phyloP scores from a whole-genome alignment of 2,113 vertebrate genomes.

The Progne subis region DNA sequence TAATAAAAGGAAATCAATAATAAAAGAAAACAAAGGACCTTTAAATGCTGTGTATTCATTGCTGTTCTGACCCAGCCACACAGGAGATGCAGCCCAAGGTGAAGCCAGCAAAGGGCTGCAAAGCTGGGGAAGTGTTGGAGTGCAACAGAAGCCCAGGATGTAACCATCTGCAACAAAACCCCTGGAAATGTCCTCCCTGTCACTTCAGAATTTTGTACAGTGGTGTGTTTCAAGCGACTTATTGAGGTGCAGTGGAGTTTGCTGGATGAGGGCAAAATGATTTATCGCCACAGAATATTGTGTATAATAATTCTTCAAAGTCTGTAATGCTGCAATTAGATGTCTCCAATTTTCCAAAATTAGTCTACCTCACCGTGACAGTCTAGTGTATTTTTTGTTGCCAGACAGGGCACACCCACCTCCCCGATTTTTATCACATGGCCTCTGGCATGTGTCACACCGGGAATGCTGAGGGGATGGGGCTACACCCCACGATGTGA shows the following conservation, averaged over 20 bases:
- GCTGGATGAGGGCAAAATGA: not conserved
- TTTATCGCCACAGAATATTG: not conserved
- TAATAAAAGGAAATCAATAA: not conserved
- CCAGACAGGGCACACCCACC: not conserved
- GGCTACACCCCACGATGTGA: fast-evolving
- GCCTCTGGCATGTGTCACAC: not conserved
- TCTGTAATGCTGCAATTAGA: not conserved
- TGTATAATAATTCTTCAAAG: not conserved
- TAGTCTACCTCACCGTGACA: not conserved
- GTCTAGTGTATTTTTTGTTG: not conserved
- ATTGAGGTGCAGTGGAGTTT: not conserved
- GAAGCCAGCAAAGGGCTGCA: not conserved
- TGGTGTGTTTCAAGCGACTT: not conserved
- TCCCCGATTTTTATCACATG: not conserved
- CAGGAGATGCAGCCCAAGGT: not conserved
- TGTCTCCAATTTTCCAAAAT: not conserved
- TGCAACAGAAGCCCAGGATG: not conserved
- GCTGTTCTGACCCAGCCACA: not conserved
- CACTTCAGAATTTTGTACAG: not conserved
- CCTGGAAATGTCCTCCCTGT: not conserved
- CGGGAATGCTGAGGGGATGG: not conserved
- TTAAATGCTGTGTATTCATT: not conserved
- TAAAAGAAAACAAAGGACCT: not conserved
- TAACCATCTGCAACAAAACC: not conserved
- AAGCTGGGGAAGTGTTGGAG: not conserved